Evolutionary conservation across 2,797 vertebrate species (phyloP).

Genomic region (Poecilia gillii): DNA sequence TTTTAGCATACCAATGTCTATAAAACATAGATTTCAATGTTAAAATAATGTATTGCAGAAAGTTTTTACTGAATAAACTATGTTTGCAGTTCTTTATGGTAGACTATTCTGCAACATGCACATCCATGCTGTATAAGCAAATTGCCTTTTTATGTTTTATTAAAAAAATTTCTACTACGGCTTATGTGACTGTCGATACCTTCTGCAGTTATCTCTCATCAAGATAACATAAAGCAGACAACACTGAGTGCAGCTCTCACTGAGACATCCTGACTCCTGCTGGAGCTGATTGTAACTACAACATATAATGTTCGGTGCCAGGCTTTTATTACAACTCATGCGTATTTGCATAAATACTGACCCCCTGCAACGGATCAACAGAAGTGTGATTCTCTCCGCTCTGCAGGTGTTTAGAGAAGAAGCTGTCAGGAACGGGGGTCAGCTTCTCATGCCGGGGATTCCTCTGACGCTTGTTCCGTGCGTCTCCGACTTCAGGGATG

Average conservation of each 20-base stretch:
- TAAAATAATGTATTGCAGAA: not conserved
- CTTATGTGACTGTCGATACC: not conserved
- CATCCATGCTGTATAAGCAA: not conserved
- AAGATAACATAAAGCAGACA: not conserved
- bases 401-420: constrained; percentile 96
- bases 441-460: constrained; percentile 97
- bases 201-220: not conserved
- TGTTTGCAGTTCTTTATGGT: not conserved
- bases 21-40: constrained; percentile 1
- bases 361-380: constrained; percentile 93
- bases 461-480: constrained; percentile 96
- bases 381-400: constrained; percentile 91
- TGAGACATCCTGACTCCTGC: constrained; percentile 64
- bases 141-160: not conserved
- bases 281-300: constrained; percentile 60
- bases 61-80: not conserved
- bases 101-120: not conserved
- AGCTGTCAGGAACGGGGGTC: constrained; percentile 96
- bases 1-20: constrained; percentile 17
- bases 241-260: constrained; percentile 9
- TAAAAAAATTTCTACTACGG: not conserved
- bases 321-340: not conserved
- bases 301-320: not conserved
- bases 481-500: constrained; percentile 97
- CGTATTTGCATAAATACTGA: constrained; percentile 68